Base-by-base conservation (phyloP, 2,888 invertebrate species). In the Drosophila aldrichi region DNA sequence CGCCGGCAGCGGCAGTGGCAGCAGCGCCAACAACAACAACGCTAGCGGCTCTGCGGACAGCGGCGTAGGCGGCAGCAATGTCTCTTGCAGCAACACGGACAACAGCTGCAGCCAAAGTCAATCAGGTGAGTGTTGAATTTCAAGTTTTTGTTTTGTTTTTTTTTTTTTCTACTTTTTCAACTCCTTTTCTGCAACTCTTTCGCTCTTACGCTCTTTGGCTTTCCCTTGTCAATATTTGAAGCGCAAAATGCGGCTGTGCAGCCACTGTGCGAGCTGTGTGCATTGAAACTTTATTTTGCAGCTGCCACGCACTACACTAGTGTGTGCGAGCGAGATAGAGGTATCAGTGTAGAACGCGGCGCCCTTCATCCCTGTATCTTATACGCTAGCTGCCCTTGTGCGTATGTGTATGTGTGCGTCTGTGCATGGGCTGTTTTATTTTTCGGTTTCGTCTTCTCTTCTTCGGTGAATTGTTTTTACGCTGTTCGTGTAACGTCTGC, bases 31-130 rank as follows among this genome's bases (percentile, higher is more conserved):
- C 61, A 77, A 83, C 67, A 82, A 75, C 54, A 40, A 34, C 62
- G 81, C 77, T 3, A 78, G 86, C 63, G 82, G 84, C 68, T 88
- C 86, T 36, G 88, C 68, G 32, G 88, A 89, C 68, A 86, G 84
- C 72, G 85, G 83, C 70, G 82, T 87, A 59, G 70, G 87, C 61
- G 85, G 89, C 70, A 81, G 83, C 70, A 80, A 80, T 64, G 67
- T 80, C 74, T 82, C 88, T 68, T 82, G 82, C 73, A 90, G 86
- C 74, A 90, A 86, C 58, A 86, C 88, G 65, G 81, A 89, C 77
- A 90, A 90, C 81, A 90, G 89, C 86, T 90, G 90, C 86, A 82
- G 88, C 68, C 86, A 82, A 79, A 87, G 89, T 85, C 87, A 85
- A 78, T 85, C 90, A 83, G 90, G 90, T 90, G 82, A 90, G 90